Conservation (phyloP, 2,113 vertebrate species). For the Glaucidium brasilianum region DNA sequence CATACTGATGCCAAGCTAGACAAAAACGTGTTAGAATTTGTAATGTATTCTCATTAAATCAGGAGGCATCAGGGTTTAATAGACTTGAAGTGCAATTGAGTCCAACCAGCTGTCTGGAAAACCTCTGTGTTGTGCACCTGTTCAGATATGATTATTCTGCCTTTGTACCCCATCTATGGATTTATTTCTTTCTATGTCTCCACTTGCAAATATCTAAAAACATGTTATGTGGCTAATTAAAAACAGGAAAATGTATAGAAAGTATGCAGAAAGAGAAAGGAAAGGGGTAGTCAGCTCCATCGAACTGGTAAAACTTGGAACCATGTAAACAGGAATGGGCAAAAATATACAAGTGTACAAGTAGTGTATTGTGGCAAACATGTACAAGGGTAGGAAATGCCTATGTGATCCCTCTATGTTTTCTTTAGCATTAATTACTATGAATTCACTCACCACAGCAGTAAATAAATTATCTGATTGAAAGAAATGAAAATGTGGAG, state of each 20-base stretch:
- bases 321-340: background rate
- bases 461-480: background rate
- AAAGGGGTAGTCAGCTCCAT: background rate
- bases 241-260: background rate
- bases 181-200: background rate
- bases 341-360: background rate
- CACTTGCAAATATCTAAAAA: background rate
- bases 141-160: slow-evolving; percentile 30
- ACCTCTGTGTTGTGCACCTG: slow-evolving; percentile 41
- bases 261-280: background rate
- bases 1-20: background rate
- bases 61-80: slow-evolving; percentile 25
- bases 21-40: slow-evolving; percentile 39
- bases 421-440: background rate
- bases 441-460: background rate
- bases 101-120: slow-evolving; percentile 61
- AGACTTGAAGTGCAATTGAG: slow-evolving; percentile 32
- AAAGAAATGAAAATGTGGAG: background rate
- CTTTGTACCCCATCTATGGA: background rate
- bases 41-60: slow-evolving; percentile 26
- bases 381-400: background rate
- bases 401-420: background rate
- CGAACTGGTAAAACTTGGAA: background rate
- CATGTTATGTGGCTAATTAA: background rate
- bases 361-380: background rate